Evolutionary conservation across 2,888 invertebrate genomes (phyloP).

Genomic region (Brachyopa scutellaris): DNA sequence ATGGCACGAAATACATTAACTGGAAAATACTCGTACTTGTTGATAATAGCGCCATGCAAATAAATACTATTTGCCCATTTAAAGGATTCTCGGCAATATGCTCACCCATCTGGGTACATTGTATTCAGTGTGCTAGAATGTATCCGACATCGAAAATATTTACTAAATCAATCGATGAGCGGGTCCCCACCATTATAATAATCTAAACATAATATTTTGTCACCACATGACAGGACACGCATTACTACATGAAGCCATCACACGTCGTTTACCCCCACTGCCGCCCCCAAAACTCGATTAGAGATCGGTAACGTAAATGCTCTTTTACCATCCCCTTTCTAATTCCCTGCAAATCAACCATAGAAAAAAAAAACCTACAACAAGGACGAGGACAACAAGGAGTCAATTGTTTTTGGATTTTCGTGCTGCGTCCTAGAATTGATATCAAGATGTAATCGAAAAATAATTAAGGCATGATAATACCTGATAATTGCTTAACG

Average conservation of each 20-base stretch:
- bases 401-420: conserved; percentile 27
- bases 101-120: conserved; percentile 23
- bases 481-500: conserved; percentile 70
- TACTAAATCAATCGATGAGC: conserved; percentile 26
- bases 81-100: conserved; percentile 22
- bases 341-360: background rate
- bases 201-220: conserved; percentile 31
- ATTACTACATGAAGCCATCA: background rate
- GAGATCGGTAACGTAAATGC: conserved; percentile 3
- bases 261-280: background rate
- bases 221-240: conserved; percentile 25
- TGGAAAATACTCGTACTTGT: conserved; percentile 48
- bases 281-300: background rate
- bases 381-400: background rate
- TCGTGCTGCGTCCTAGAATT: conserved; percentile 5
- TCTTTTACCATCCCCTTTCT: background rate
- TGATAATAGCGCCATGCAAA: conserved; percentile 43
- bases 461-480: conserved; percentile 71
- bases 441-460: conserved; percentile 67
- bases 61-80: conserved; percentile 25
- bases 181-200: conserved; percentile 23
- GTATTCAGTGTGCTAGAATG: background rate
- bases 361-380: background rate
- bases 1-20: conserved; percentile 34
- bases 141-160: conserved; percentile 28